Conservation (phyloP, 2,113 vertebrate species). For the Trematomus loennbergii region DNA sequence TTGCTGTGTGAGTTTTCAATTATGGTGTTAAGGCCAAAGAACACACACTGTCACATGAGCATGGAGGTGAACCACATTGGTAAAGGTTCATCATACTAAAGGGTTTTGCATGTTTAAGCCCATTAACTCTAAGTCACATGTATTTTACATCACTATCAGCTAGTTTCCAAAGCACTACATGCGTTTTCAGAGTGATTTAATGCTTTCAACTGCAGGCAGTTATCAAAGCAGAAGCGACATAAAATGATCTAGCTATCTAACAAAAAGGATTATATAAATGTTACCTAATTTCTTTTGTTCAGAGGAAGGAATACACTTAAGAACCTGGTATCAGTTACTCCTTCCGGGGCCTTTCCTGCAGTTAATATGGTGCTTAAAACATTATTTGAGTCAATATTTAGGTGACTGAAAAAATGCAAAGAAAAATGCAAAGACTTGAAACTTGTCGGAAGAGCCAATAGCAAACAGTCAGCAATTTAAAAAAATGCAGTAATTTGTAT, state of each 20-base stretch:
- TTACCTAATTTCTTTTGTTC: background rate
- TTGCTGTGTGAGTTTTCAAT: background rate
- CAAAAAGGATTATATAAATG: background rate
- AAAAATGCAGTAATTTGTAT: background rate
- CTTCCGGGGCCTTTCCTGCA: background rate
- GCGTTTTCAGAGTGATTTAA: background rate
- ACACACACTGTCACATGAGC: slow-evolving; percentile 14
- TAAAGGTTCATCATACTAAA: background rate
- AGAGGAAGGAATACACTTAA: background rate
- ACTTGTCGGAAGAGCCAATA: background rate
- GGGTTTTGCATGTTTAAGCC: slow-evolving; percentile 8
- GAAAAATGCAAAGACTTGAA: background rate
- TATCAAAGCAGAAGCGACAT: background rate
- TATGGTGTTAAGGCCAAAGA: slow-evolving; percentile 20
- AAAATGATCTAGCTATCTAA: background rate
- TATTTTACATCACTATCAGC: slow-evolving; percentile 24
- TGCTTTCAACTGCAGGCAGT: background rate
- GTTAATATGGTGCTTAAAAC: background rate
- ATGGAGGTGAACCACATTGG: slow-evolving; percentile 7
- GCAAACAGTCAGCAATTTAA: background rate
- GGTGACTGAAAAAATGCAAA: background rate
- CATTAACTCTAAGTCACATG: slow-evolving; percentile 13
- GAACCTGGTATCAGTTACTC: background rate
- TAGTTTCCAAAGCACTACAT: slow-evolving; percentile 4
- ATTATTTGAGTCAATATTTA: background rate